Conservation (phyloP, 1,140 invertebrate species). For the Tetraneura akinire region DNA sequence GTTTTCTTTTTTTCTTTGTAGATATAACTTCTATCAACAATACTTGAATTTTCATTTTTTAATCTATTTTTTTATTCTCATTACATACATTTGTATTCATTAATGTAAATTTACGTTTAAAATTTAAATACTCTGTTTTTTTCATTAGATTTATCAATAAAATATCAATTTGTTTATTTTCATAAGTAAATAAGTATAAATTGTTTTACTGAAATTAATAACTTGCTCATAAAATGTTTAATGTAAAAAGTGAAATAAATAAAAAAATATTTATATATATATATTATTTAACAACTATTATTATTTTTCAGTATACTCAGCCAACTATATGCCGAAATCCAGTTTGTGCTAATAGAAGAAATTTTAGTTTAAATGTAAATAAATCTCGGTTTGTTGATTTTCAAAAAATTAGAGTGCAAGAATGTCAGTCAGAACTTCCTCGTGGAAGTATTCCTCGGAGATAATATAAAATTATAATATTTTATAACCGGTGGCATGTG, state of each 20-base stretch:
- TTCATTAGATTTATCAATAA: background rate
- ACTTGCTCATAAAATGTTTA: too few relatives aligned
- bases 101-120: conserved; percentile 9
- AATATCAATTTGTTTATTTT: background rate
- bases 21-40: background rate
- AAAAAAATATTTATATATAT: background rate
- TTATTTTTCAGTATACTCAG: conserved; percentile 74
- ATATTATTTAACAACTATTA: conserved; percentile 4
- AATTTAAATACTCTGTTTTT: background rate
- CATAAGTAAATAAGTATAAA: background rate
- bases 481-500: too few relatives aligned
- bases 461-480: too few relatives aligned
- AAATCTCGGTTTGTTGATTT: conserved; percentile 97
- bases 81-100: background rate
- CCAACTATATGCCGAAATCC: conserved; percentile 95
- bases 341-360: conserved; percentile 86
- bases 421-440: conserved; percentile 96
- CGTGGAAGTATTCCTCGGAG: conserved; percentile 92
- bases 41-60: background rate
- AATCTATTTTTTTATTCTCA: background rate
- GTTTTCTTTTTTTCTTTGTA: background rate
- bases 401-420: conserved; percentile 98
- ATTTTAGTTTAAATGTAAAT: conserved; percentile 90
- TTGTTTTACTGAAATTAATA: background rate
- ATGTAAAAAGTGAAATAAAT: background rate